Evolutionary conservation across 1,140 invertebrate species (phyloP), one percentile per base, ranked within the genome.

Genomic region (Coenobita brevimanus): DNA sequence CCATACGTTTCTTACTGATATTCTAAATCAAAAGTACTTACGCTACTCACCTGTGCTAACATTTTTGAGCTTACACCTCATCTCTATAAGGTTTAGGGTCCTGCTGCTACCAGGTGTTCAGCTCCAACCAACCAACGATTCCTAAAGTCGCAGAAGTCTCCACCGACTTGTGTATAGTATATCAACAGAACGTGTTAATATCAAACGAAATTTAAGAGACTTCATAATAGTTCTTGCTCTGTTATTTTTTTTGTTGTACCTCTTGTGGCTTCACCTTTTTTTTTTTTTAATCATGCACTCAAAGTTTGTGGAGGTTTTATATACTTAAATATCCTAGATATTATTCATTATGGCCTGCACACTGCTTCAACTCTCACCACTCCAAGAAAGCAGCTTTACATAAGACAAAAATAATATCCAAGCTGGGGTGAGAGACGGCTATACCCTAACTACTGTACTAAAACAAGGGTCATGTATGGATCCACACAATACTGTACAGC

Each of bases 181-280:
- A 89, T 89, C 89, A 89, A 89, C 89, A 89, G 89, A 89, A 89
- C 82, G 89, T 89, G 83, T 89, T 89, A 89, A 89, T 89, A 89
- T 89, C 89, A 89, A 85, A 89, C 89, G 89, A 89, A 89, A 85
- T 69, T 79, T 71, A 46, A 89, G 75, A 84, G 82, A 71, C 57
- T 83, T 69, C 67, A 67, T 86, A 57, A 89, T 83, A 83, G 88
- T 89, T 60, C 88, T 80, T 89, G 88, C 73, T 64, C 41, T 82
- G 82, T 85, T 85, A 85, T 71, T 50, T 50, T 50, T 50, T 71
- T 87, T 87, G 76, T 78, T 54, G 85, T 67, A 87, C 38, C 60
- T 83, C 64, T 87, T 87, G 76, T 80, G 85, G 60, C 62, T 81
- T 80, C 75, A 80, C 60, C 75, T 87, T 87, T 60, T 41, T 87